phyloP scores from a whole-genome alignment of 2,797 vertebrate genomes.

The Champsocephalus esox region DNA sequence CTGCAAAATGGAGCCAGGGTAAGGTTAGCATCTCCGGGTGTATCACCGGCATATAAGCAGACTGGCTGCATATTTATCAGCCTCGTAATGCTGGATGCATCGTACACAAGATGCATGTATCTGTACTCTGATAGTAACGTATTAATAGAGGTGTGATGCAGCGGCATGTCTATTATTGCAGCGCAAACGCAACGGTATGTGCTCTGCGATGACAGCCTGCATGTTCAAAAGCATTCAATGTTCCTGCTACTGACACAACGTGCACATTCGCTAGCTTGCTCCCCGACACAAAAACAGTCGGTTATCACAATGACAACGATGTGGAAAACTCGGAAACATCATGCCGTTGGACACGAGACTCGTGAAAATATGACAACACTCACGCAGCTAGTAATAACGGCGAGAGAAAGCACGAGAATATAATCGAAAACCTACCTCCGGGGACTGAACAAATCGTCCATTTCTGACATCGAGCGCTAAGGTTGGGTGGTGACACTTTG shows the following conservation, averaged over 20 bases:
- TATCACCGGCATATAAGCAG: conserved; percentile 1
- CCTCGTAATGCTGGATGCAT: neutral
- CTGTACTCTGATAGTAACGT: neutral
- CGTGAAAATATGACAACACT: conserved; percentile 53
- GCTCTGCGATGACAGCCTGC: conserved; percentile 57
- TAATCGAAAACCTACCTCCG: conserved; percentile 92
- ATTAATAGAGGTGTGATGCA: conserved; percentile 1
- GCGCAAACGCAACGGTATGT: conserved; percentile 43
- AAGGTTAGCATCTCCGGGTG: conserved; percentile 40
- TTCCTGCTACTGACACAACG: conserved; percentile 17
- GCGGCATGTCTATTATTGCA: neutral
- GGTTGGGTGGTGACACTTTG: conserved; percentile 80
- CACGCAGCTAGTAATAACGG: conserved; percentile 36
- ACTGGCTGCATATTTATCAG: neutral
- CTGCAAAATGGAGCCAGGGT: conserved; percentile 81
- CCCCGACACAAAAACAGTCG: conserved; percentile 35
- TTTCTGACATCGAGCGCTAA: conserved; percentile 89
- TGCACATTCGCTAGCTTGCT: conserved; percentile 4
- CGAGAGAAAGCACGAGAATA: conserved; percentile 74
- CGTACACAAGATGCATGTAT: neutral
- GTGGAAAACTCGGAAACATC: conserved; percentile 43
- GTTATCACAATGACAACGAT: conserved; percentile 45
- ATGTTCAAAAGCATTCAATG: conserved; percentile 18
- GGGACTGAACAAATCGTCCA: conserved; percentile 96
- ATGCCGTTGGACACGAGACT: conserved; percentile 38